Evolutionary conservation across 2,888 invertebrate genomes (phyloP).

Genomic region (Gandaritis pyraliata): DNA sequence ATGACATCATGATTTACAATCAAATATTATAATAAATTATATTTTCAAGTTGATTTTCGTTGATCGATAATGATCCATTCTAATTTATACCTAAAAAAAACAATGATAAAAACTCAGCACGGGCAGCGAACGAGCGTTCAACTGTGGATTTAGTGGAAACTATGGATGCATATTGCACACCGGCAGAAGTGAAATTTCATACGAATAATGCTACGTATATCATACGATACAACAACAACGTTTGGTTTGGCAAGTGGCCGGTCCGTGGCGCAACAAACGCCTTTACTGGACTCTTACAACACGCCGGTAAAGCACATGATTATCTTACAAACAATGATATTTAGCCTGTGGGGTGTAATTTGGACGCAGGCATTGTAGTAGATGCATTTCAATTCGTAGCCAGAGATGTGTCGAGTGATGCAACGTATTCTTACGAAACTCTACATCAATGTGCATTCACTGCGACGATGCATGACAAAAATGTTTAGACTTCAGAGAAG

Average conservation of each 20-base stretch:
- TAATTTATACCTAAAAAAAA: too few species aligned
- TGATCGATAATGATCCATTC: too few species aligned
- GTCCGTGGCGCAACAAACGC: slow-evolving; percentile 49
- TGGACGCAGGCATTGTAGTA: slow-evolving; percentile 3
- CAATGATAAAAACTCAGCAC: too few species aligned
- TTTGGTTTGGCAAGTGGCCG: slow-evolving; percentile 31
- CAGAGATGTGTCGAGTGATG: slow-evolving; percentile 2
- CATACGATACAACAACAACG: slow-evolving; percentile 41
- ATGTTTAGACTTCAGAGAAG: neutral
- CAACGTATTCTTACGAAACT: slow-evolving; percentile 4
- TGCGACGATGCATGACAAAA: neutral
- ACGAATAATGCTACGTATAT: slow-evolving; percentile 18
- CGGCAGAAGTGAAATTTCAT: slow-evolving; percentile 43
- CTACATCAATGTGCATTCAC: slow-evolving; percentile 1
- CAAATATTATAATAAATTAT: too few species aligned
- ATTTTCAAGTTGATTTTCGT: too few species aligned
- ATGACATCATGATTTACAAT: neutral
- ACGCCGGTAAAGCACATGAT: slow-evolving; percentile 39
- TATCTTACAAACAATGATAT: slow-evolving; percentile 37
- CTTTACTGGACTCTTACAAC: slow-evolving; percentile 48
- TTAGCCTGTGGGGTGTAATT: slow-evolving; percentile 17
- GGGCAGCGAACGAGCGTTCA: too few species aligned
- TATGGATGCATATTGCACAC: too few species aligned
- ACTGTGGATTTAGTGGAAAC: too few species aligned
- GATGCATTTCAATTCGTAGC: slow-evolving; percentile 17